Percentiles rank a stretch among this genome's conserved stretches.
These are phyloP conservation scores for Drosophila jambulina DNA, from an alignment of 1,140 invertebrate species.

Conservation along the genomic window DNA sequence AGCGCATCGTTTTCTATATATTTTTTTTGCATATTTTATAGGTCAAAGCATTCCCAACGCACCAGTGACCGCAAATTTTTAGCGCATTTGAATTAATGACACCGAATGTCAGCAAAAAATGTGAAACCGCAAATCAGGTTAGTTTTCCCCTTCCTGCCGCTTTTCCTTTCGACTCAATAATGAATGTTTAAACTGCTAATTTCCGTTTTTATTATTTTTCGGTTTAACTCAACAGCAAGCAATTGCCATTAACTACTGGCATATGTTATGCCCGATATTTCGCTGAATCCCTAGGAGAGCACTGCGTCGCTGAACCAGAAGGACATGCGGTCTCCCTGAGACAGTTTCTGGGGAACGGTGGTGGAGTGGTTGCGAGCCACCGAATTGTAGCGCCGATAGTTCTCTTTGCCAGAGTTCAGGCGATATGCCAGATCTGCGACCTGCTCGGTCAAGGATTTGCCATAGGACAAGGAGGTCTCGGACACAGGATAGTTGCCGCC, in stretches of 20 bases:
- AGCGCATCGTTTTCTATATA: slow-evolving; percentile 8
- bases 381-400: slow-evolving; percentile 43
- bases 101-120: slow-evolving; percentile 65
- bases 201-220: slow-evolving; percentile 19
- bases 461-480: neutral
- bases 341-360: slow-evolving; percentile 31
- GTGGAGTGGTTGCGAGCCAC: slow-evolving; percentile 34
- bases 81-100: slow-evolving; percentile 76
- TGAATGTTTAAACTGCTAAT: slow-evolving; percentile 14
- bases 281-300: slow-evolving; percentile 40
- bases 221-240: slow-evolving; percentile 19
- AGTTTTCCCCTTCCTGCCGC: slow-evolving; percentile 10
- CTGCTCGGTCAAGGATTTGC: slow-evolving; percentile 32
- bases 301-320: slow-evolving; percentile 66
- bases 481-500: neutral
- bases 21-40: slow-evolving; percentile 68
- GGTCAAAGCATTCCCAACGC: slow-evolving; percentile 29
- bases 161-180: slow-evolving; percentile 1
- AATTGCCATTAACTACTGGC: neutral
- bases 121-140: slow-evolving; percentile 70
- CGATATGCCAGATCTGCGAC: slow-evolving; percentile 37
- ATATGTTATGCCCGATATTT: neutral
- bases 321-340: slow-evolving; percentile 58
- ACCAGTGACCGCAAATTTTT: slow-evolving; percentile 60
- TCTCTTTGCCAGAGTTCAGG: slow-evolving; percentile 61